phyloP scores from a whole-genome alignment of 2,113 vertebrate species.

The Heterotilapia buettikoferi region DNA sequence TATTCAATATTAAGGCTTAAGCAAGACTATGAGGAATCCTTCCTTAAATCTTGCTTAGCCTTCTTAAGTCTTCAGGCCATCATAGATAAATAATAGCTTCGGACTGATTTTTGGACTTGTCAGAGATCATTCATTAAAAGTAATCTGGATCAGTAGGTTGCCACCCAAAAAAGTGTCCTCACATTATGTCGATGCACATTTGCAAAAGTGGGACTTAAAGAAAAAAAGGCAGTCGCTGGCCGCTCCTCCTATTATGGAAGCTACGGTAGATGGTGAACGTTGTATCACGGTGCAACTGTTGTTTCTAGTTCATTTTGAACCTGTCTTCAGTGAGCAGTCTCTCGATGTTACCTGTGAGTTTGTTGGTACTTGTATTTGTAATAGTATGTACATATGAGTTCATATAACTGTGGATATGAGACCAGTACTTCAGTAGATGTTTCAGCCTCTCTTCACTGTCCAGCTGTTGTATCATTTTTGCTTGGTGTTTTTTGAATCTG shows the following conservation, averaged over 20 bases:
- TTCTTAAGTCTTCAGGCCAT: not conserved
- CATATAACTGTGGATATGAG: not conserved
- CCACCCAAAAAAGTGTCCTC: not conserved
- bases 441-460: slow-evolving; percentile 43
- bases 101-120: not conserved
- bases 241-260: not conserved
- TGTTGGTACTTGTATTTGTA: not conserved
- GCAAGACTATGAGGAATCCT: not conserved
- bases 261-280: not conserved
- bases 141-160: not conserved
- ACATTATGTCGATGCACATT: not conserved
- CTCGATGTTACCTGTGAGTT: not conserved
- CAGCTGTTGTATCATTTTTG: not conserved
- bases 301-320: not conserved
- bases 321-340: not conserved
- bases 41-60: not conserved
- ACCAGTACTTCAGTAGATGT: not conserved
- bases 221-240: not conserved
- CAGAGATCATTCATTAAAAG: not conserved
- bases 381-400: not conserved
- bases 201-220: not conserved
- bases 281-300: not conserved
- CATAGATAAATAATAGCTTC: not conserved
- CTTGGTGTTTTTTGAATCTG: not conserved
- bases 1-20: not conserved